Conservation (phyloP, 2,888 invertebrate species). For the Acleris laterana region DNA sequence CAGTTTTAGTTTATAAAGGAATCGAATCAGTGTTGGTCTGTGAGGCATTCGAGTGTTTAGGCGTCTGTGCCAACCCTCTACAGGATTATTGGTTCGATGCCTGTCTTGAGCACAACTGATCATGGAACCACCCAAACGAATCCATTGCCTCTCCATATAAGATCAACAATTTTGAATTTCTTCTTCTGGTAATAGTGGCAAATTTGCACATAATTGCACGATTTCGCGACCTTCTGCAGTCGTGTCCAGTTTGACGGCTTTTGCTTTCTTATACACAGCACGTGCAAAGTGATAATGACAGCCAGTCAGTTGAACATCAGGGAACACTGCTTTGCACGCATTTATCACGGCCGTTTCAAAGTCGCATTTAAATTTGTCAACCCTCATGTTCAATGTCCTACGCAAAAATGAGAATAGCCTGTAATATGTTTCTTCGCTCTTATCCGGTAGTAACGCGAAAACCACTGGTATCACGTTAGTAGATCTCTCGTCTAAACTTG, state of each 20-base stretch:
- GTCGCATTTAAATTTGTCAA: constrained; percentile 14
- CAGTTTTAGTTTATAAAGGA: too few relatives aligned
- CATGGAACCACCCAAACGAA: too few relatives aligned
- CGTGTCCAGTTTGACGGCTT: constrained; percentile 5
- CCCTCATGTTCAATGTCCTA: constrained; percentile 4
- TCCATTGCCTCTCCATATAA: too few relatives aligned
- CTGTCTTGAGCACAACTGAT: too few relatives aligned
- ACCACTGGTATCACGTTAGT: too few relatives aligned
- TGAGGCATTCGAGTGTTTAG: too few relatives aligned
- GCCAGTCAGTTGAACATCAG: constrained; percentile 11
- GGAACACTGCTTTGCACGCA: constrained; percentile 15
- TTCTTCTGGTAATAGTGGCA: constrained; percentile 7
- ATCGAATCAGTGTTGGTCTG: too few relatives aligned
- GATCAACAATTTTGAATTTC: constrained; percentile 15
- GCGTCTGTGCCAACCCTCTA: too few relatives aligned
- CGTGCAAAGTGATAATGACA: constrained; percentile 19
- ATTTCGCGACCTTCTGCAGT: constrained; percentile 5
- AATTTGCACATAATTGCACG: constrained; percentile 12
- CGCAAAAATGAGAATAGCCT: neutral
- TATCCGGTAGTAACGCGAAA: too few relatives aligned
- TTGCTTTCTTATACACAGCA: constrained; percentile 16
- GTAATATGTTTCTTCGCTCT: too few relatives aligned
- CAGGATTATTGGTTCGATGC: too few relatives aligned
- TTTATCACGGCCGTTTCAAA: constrained; percentile 13
- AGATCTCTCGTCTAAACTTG: too few relatives aligned